Evolutionary conservation across 2,888 invertebrate genomes (phyloP).

Genomic region (Anorthoa munda): DNA sequence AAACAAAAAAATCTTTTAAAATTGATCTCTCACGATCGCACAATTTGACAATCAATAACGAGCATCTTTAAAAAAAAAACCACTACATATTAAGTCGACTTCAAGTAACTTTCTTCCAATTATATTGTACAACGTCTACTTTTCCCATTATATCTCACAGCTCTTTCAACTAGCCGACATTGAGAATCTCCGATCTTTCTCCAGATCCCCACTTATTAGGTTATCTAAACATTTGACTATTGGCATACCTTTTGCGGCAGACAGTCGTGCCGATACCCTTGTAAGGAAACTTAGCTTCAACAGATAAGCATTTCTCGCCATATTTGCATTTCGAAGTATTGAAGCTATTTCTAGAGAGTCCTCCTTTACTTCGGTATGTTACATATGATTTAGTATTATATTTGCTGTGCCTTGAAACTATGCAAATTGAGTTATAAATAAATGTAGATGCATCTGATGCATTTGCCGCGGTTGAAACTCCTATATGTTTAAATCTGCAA

Average conservation of each 20-base stretch:
- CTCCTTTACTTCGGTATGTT: slow-evolving; percentile 12
- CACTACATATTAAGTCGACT: not conserved
- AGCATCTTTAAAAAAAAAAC: not conserved
- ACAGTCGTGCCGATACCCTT: slow-evolving; percentile 63
- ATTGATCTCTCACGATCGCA: not conserved
- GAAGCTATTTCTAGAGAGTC: slow-evolving; percentile 33
- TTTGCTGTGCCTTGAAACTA: slow-evolving; percentile 9
- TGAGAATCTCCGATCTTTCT: slow-evolving; percentile 52
- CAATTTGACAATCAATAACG: no score
- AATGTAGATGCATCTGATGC: slow-evolving; percentile 1
- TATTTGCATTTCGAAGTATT: slow-evolving; percentile 50
- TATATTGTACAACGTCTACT: not conserved
- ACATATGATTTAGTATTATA: slow-evolving; percentile 7
- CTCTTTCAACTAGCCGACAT: slow-evolving; percentile 43
- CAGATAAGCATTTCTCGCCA: slow-evolving; percentile 59
- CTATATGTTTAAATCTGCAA: not conserved
- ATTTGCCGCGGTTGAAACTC: not conserved
- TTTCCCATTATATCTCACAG: slow-evolving; percentile 26
- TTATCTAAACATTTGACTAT: slow-evolving; percentile 66
- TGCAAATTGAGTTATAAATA: slow-evolving; percentile 35
- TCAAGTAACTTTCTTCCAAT: slow-evolving; percentile 14
- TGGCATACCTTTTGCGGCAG: slow-evolving; percentile 62
- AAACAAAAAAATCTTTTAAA: not conserved
- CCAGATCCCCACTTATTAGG: slow-evolving; percentile 60
- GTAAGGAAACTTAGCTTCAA: slow-evolving; percentile 51